These are phyloP conservation scores for Stigmatopora argus DNA, from an alignment of 2,113 vertebrate genomes.

Conservation along the genomic window DNA sequence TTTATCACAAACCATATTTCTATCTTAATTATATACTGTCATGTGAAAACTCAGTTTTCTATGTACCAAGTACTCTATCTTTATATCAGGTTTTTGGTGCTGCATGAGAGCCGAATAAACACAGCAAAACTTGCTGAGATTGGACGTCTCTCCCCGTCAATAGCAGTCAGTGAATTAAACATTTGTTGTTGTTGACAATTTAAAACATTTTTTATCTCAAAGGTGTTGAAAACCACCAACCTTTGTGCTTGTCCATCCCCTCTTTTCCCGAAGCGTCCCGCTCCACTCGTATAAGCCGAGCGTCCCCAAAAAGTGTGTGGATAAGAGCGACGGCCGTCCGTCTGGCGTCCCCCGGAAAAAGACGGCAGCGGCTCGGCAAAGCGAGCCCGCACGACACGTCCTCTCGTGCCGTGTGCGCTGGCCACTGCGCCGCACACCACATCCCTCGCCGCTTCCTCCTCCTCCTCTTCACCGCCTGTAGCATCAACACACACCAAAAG, in stretches of 20 bases:
- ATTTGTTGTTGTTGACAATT: neutral
- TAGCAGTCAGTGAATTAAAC: neutral
- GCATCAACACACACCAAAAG: neutral
- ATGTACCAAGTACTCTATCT: too few species aligned
- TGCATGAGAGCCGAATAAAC: too few species aligned
- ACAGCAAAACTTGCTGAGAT: too few species aligned
- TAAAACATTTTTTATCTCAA: too few species aligned
- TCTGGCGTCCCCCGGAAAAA: neutral
- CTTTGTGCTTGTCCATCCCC: constrained; percentile 75
- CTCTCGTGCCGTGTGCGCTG: neutral
- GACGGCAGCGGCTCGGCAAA: neutral
- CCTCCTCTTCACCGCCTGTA: neutral
- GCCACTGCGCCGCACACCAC: neutral
- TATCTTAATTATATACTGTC: too few species aligned
- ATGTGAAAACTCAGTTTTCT: too few species aligned
- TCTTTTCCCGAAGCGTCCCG: constrained; percentile 6
- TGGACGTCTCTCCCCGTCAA: neutral
- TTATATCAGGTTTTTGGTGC: too few species aligned
- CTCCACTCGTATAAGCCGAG: constrained; percentile 38
- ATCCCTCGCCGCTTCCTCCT: neutral
- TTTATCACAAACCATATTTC: too few species aligned
- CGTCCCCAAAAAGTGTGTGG: constrained; percentile 22
- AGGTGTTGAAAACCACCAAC: constrained; percentile 43
- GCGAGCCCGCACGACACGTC: neutral
- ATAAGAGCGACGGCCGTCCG: constrained; percentile 9